Evolutionary conservation across 2,888 invertebrate genomes (phyloP).

Genomic region (Lasioglossum vierecki): DNA sequence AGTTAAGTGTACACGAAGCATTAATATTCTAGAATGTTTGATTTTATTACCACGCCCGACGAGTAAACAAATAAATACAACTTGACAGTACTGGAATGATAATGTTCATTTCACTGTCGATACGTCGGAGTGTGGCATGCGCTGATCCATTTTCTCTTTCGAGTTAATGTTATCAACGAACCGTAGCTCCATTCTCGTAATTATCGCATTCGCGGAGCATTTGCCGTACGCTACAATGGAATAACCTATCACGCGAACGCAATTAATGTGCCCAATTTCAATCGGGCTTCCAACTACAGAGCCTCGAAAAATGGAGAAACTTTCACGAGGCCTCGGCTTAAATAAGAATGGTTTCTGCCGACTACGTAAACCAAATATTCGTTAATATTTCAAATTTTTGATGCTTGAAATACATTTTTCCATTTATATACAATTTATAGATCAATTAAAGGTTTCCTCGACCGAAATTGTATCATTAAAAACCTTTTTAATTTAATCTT

Average conservation of each 20-base stretch:
- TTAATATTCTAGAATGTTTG: background rate
- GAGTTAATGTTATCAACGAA: constrained; percentile 51
- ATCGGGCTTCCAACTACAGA: constrained; percentile 2
- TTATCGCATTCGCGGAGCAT: constrained; percentile 41
- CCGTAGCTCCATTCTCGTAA: constrained; percentile 35
- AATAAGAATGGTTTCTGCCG: background rate
- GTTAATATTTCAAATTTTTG: background rate
- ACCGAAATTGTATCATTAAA: no score
- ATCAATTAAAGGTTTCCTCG: no score
- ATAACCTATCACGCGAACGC: constrained; percentile 51
- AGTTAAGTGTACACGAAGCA: background rate
- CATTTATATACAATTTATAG: background rate
- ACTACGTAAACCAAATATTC: background rate
- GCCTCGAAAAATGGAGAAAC: background rate
- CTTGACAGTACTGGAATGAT: constrained; percentile 15
- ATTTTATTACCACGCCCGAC: background rate
- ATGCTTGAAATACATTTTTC: background rate
- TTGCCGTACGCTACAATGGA: constrained; percentile 22
- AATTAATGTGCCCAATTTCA: constrained; percentile 32
- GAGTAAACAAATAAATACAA: constrained; percentile 40
- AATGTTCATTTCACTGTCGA: constrained; percentile 46
- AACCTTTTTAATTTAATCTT: no score
- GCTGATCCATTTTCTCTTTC: constrained; percentile 54
- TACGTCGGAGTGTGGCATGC: constrained; percentile 37
- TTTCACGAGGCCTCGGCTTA: background rate